Evolutionary conservation across 2,888 invertebrate species (phyloP).

Genomic region (Volucella bombylans): DNA sequence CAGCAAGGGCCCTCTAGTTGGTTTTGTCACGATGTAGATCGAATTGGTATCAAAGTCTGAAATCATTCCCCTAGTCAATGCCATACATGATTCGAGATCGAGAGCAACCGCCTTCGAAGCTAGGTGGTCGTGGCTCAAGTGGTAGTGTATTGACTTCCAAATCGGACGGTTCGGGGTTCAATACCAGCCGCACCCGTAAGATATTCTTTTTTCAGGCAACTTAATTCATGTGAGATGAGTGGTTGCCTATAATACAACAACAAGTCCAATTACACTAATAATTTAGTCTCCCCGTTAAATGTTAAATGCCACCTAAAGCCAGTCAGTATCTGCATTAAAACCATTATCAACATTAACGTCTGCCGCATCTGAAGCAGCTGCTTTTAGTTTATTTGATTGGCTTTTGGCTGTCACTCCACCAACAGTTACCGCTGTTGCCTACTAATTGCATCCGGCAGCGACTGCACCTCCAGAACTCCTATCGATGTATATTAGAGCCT

Average conservation of each 20-base stretch:
- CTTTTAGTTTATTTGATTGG: slow-evolving; percentile 75
- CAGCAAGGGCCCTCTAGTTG: no score
- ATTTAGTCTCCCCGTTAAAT: no score
- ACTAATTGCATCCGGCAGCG: slow-evolving; percentile 74
- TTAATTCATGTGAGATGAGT: no score
- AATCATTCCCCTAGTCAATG: slow-evolving; percentile 90
- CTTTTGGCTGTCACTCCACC: slow-evolving; percentile 76
- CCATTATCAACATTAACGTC: slow-evolving; percentile 74
- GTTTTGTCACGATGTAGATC: no score
- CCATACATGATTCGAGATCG: slow-evolving; percentile 88
- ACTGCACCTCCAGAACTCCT: slow-evolving; percentile 75
- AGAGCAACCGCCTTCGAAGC: slow-evolving; percentile 82
- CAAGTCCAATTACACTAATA: no score
- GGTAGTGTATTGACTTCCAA: no score
- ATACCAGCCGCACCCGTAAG: no score
- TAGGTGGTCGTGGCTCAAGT: no score
- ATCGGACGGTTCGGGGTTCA: no score
- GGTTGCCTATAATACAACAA: no score
- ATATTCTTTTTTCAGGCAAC: no score
- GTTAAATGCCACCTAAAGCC: slow-evolving; percentile 77
- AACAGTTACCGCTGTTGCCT: slow-evolving; percentile 77
- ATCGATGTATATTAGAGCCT: slow-evolving; percentile 75
- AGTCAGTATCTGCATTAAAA: slow-evolving; percentile 73
- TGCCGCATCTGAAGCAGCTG: slow-evolving; percentile 72
- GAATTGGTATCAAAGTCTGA: slow-evolving; percentile 82